phyloP scores from a whole-genome alignment of 2,888 invertebrate genomes.

The Lasioglossum zephyrum region DNA sequence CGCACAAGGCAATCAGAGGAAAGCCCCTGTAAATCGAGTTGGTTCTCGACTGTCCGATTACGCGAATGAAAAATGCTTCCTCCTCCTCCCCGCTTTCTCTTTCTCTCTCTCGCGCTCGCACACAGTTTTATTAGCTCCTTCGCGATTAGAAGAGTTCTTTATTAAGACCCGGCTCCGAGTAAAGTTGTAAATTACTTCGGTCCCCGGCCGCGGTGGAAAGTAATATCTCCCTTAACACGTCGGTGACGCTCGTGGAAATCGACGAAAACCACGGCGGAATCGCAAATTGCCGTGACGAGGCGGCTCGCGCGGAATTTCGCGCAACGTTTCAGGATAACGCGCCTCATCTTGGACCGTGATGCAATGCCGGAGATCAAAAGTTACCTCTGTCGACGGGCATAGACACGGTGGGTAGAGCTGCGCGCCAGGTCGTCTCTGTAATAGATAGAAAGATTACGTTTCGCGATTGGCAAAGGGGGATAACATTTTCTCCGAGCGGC shows the following conservation, averaged over 20 bases:
- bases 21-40: slow-evolving; percentile 21
- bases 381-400: slow-evolving; percentile 29
- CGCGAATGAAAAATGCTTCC: background rate
- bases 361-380: slow-evolving; percentile 68
- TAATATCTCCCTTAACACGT: slow-evolving; percentile 3
- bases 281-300: slow-evolving; percentile 26
- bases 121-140: background rate
- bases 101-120: background rate
- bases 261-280: slow-evolving; percentile 38
- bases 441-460: slow-evolving; percentile 82
- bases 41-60: background rate
- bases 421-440: slow-evolving; percentile 57
- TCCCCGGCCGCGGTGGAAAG: background rate
- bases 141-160: slow-evolving; percentile 9
- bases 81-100: background rate
- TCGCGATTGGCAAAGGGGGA: slow-evolving; percentile 77
- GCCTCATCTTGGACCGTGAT: slow-evolving; percentile 38
- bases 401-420: slow-evolving; percentile 38
- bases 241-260: background rate
- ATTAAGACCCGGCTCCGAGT: background rate
- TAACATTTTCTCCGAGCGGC: slow-evolving; percentile 76
- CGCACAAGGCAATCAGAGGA: background rate
- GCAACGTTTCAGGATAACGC: slow-evolving; percentile 12
- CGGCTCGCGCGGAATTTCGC: slow-evolving; percentile 4
- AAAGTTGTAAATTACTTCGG: slow-evolving; percentile 7